Conservation (phyloP, 2,888 invertebrate species). For the Drosophila peninsularis region DNA sequence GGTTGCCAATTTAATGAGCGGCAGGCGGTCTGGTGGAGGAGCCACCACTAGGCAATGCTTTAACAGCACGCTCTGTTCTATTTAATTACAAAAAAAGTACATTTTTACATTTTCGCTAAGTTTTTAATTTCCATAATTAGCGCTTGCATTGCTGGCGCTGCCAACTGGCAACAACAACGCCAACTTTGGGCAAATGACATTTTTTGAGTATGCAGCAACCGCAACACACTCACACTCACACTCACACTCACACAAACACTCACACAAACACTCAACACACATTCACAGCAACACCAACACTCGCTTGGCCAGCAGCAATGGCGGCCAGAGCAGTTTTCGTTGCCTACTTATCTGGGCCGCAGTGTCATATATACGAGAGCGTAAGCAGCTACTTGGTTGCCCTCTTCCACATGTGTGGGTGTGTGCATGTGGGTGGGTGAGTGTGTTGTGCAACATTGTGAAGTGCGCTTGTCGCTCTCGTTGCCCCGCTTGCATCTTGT, state of each 20-base stretch:
- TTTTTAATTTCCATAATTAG: conserved; percentile 80
- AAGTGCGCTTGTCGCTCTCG: conserved; percentile 56
- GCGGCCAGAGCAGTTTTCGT: conserved; percentile 49
- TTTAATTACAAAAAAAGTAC: conserved; percentile 76
- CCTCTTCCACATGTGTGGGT: conserved; percentile 12
- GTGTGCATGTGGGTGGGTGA: conserved; percentile 23
- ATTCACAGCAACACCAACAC: conserved; percentile 12
- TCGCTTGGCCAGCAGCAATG: conserved; percentile 21
- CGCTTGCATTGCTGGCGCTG: conserved; percentile 57
- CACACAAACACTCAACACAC: conserved; percentile 12
- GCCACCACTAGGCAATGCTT: conserved; percentile 20
- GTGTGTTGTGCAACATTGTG: conserved; percentile 62
- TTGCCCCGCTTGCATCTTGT: conserved; percentile 24
- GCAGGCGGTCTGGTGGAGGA: not conserved
- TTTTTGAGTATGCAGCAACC: conserved; percentile 46
- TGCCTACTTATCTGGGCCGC: conserved; percentile 76
- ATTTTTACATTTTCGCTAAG: conserved; percentile 74
- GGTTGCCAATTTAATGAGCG: conserved; percentile 45
- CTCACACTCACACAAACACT: conserved; percentile 11
- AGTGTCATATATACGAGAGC: conserved; percentile 53
- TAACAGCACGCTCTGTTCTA: conserved; percentile 58
- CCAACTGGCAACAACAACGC: conserved; percentile 19
- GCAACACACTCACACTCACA: conserved; percentile 8
- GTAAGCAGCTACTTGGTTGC: conserved; percentile 58
- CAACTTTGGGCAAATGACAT: conserved; percentile 47